Base-by-base conservation (phyloP, 1,140 invertebrate species). In the Ylistrum balloti region DNA sequence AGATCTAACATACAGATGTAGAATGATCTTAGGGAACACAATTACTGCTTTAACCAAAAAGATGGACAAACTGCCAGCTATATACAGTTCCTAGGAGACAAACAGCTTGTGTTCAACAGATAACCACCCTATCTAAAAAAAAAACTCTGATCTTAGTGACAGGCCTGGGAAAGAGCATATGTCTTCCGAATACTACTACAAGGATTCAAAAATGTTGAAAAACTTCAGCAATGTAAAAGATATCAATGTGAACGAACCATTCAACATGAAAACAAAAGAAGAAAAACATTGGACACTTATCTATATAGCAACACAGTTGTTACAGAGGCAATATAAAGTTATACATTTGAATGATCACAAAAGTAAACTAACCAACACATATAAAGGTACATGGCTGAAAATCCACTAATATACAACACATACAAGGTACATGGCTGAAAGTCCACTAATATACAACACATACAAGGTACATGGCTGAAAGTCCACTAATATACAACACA, bases 21-120 rank as follows among this genome's bases (percentile, higher is more conserved):
- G 22, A 74, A n/a, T 5, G 22, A 74, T 74, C 56, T 74, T n/a
- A 11, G 9, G 28, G 56, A 74, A 28, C 22, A 74, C 56, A 74
- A 74, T 74, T 11, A 28, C 56, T 74, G 5, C 22, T 74, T 11
- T 74, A 20, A n/a, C 56, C n/a, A 74, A 74, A 45, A 74, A 74
- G 56, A 74, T 74, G 56, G 56, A 74, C 56, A 74, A 74, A 74
- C 56, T 74, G 56, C 56, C 56, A 74, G 56, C 28, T 74, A 5
- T 74, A n/a, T 74, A 28, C 22, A 28, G 56, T 28, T 5, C 2
- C 56, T 74, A 74, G 5, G 2, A n/a, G 56, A 45, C 17, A 9
- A 17, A 13, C 41, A 13, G 13, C 13, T 5, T 38, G 35, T 45
- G 17, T 48, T 5, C 15, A 74, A 74, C 22, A 74, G 56, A 74